Evolutionary conservation across 2,113 vertebrate genomes (phyloP).

Genomic region (Anolis sagrei): DNA sequence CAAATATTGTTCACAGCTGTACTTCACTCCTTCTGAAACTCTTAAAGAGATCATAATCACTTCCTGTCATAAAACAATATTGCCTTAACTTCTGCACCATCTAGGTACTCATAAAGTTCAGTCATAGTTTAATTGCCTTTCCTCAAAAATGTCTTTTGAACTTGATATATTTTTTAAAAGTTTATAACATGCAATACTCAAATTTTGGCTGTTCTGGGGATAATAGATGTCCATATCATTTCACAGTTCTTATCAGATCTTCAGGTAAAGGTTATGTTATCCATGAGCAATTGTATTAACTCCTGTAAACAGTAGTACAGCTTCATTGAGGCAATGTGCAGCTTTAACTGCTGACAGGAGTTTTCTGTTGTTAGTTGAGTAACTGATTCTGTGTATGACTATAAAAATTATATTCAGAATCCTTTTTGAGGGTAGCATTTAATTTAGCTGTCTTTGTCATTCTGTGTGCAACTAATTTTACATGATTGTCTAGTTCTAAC

Average conservation of each 20-base stretch:
- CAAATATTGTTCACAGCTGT: background rate
- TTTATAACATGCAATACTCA: background rate
- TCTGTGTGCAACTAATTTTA: background rate
- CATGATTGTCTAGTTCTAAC: background rate
- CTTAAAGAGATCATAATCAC: conserved; percentile 7
- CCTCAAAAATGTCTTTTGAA: background rate
- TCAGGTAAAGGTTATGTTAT: background rate
- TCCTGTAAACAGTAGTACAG: background rate
- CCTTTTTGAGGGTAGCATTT: background rate
- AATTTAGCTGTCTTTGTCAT: background rate
- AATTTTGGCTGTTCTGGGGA: background rate
- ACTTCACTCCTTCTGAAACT: background rate
- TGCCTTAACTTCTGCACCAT: background rate
- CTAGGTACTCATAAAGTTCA: background rate
- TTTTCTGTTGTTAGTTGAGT: background rate
- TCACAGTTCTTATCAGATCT: background rate
- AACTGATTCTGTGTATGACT: background rate
- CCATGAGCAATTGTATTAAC: background rate
- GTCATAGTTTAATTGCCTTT: background rate
- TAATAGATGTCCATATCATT: background rate
- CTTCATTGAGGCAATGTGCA: background rate
- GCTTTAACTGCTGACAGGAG: background rate
- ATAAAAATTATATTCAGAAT: background rate
- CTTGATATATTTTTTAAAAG: background rate
- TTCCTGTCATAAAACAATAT: background rate